Base-by-base conservation (phyloP, 2,113 vertebrate genomes). In the Cisticola juncidis region DNA sequence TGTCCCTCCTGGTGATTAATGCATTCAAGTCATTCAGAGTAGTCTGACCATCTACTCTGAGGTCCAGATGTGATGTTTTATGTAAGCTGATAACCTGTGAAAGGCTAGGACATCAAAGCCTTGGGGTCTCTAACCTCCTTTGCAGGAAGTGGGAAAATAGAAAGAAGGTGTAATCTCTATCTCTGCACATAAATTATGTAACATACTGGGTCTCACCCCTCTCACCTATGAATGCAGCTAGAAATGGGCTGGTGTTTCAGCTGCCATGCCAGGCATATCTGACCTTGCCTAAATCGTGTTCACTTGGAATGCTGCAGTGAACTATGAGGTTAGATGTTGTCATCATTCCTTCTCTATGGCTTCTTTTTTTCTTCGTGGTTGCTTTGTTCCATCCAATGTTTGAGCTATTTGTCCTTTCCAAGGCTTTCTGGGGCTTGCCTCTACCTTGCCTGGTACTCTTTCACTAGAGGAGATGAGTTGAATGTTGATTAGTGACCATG, bases 211-310 rank as follows among this genome's bases (percentile, higher is more conserved):
- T 38, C 65, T 86, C 35, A 31, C 33, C 42, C 36, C 87, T 70
- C 42, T 66, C 50, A 36, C n/a, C 23, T 38, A 1, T 0, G 0
- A 7, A 3, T 33, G 23, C 17, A 62, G 33, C 25, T 66, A 4
- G 40, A 31, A 66, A 36, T 61, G 65, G 20, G 33, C 28, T 70
- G 69, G 12, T 47, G 44, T 48, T 74, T 23, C 60, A 73, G 42
- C 64, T 86, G 54, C 44, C 6, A 1, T 24, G 58, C 33, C 4
- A 1, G 60, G 24, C 11, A 3, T 14, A 1, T 17, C 35, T 84
- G 47, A 66, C 62, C 53, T 58, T 58, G 14, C 12, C 54, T 4
- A 4, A 33, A 6, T 45, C 13, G 22, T 81, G 18, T 51, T 80
- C 21, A 13, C 16, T 72, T 40, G 69, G n/a, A 84, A 33, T 0